These are phyloP conservation scores for Oreonectes daqikongensis DNA, from an alignment of 2,797 vertebrate species.

Conservation along the genomic window DNA sequence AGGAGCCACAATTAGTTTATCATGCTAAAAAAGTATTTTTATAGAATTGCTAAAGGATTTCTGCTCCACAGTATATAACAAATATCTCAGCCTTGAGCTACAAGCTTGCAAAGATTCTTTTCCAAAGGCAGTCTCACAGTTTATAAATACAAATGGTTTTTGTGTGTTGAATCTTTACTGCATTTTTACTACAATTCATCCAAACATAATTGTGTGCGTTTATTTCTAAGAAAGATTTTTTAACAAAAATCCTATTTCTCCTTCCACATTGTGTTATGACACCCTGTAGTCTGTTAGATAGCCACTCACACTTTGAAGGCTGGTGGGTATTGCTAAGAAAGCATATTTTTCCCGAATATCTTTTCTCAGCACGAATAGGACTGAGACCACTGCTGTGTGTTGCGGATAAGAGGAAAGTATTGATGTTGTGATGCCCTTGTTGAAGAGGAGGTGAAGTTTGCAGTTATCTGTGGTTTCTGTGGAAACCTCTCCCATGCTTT, in stretches of 20 bases:
- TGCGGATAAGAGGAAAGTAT: slow-evolving; percentile 49
- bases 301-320: not conserved
- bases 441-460: slow-evolving; percentile 46
- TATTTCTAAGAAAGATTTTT: not conserved
- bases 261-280: not conserved
- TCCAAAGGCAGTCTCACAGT: not conserved
- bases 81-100: not conserved
- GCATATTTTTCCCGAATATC: slow-evolving; percentile 13
- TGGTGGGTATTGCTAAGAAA: slow-evolving; percentile 14
- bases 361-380: slow-evolving; percentile 22
- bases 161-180: not conserved
- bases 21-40: no score
- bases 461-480: slow-evolving; percentile 55
- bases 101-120: not conserved
- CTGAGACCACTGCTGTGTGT: slow-evolving; percentile 31
- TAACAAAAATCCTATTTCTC: not conserved
- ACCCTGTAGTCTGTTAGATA: slow-evolving; percentile 1
- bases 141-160: not conserved
- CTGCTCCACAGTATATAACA: not conserved
- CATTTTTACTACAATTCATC: not conserved
- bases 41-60: not conserved
- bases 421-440: slow-evolving; percentile 52
- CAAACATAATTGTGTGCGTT: not conserved
- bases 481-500: slow-evolving; percentile 53
- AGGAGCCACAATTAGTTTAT: no score